Conservation (phyloP, 1,140 invertebrate species). For the Drosophila kanapiae region DNA sequence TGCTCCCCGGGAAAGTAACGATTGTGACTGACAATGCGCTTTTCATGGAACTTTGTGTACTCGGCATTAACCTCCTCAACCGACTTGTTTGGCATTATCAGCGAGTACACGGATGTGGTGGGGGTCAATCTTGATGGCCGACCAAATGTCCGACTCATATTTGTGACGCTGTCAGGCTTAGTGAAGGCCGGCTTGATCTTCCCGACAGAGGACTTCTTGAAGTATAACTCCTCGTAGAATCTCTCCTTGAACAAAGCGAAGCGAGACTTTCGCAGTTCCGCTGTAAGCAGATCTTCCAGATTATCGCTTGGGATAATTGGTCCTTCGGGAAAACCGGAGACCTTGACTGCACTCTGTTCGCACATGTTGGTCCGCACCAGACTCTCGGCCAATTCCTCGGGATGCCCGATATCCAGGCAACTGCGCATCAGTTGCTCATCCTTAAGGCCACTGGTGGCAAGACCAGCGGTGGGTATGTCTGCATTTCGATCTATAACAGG, state of each 20-base stretch:
- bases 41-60: constrained; percentile 55
- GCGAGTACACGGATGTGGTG: constrained; percentile 34
- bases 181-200: constrained; percentile 40
- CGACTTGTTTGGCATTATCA: constrained; percentile 60
- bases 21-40: constrained; percentile 70
- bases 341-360: not conserved
- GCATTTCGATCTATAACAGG: constrained; percentile 46
- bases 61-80: constrained; percentile 63
- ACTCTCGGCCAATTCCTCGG: constrained; percentile 57
- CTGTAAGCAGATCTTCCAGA: constrained; percentile 49
- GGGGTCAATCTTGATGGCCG: not conserved
- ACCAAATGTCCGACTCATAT: constrained; percentile 65
- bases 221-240: constrained; percentile 72
- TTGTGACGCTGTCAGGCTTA: constrained; percentile 67
- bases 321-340: not conserved
- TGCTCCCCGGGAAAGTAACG: constrained; percentile 75
- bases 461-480: constrained; percentile 42
- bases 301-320: constrained; percentile 2
- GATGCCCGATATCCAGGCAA: constrained; percentile 36
- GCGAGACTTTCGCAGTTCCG: constrained; percentile 63
- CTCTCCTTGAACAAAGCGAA: constrained; percentile 70
- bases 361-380: constrained; percentile 34
- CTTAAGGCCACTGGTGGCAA: not conserved
- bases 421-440: not conserved
- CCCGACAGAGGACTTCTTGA: constrained; percentile 56